Conservation (phyloP, 1,140 invertebrate genomes). For the Pseudomyrmex flavicornis region DNA sequence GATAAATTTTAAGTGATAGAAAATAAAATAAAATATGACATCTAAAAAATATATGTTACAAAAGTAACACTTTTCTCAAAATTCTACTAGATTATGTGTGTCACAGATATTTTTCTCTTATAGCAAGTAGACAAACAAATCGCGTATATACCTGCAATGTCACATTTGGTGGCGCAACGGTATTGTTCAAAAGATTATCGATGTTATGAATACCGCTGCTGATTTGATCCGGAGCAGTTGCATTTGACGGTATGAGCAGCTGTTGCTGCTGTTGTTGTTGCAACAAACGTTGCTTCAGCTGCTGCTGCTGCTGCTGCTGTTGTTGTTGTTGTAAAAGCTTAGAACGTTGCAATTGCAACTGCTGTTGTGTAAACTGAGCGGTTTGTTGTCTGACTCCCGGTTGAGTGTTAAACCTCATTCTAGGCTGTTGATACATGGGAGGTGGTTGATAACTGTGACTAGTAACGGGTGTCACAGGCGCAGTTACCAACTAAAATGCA, state of each 20-base stretch:
- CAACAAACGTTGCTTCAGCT: conserved; percentile 87
- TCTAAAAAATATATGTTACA: too few species aligned
- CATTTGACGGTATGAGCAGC: conserved; percentile 88
- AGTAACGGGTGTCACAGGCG: conserved; percentile 78
- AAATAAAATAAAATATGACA: too few species aligned
- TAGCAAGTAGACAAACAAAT: not conserved
- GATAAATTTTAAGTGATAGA: not conserved
- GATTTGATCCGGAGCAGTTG: conserved; percentile 87
- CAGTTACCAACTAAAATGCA: conserved; percentile 79
- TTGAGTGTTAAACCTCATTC: conserved; percentile 81
- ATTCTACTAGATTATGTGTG: too few species aligned
- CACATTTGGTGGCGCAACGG: conserved; percentile 93
- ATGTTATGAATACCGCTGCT: conserved; percentile 90
- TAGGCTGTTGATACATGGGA: conserved; percentile 84
- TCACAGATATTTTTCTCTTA: not conserved
- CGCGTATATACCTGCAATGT: conserved; percentile 87
- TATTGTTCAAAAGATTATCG: conserved; percentile 91
- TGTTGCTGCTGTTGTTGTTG: conserved; percentile 91
- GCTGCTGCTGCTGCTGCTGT: conserved; percentile 83
- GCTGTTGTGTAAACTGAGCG: conserved; percentile 79
- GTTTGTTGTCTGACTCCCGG: conserved; percentile 79
- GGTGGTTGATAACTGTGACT: conserved; percentile 84
- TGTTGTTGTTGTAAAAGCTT: conserved; percentile 82
- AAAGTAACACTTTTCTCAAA: too few species aligned
- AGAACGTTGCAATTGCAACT: conserved; percentile 79